A percentile compares a stretch with the other conserved stretches of the same genome.
Evolutionary conservation across 2,888 invertebrate genomes (phyloP).

Genomic region (Adelphocoris suturalis): DNA sequence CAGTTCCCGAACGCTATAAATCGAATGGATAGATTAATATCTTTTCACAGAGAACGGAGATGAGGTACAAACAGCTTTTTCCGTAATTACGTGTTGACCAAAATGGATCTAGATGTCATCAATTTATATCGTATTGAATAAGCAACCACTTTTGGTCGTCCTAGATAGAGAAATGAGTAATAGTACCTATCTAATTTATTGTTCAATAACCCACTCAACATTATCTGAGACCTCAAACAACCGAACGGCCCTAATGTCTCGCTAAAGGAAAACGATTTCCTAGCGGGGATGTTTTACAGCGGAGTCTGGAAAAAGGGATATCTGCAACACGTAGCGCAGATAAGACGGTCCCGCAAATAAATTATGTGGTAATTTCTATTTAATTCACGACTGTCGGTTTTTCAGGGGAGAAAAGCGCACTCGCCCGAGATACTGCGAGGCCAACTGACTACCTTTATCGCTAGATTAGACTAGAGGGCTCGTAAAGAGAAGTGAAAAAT

Average conservation of each 20-base stretch:
- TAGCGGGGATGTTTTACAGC: not conserved
- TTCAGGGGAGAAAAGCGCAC: not conserved
- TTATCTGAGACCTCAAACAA: not conserved
- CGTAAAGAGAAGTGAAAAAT: not conserved
- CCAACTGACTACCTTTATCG: slow-evolving; percentile 11
- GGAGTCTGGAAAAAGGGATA: not conserved
- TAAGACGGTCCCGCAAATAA: slow-evolving; percentile 29
- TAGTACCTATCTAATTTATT: too few species aligned
- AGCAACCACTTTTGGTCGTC: too few species aligned
- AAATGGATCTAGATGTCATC: too few species aligned
- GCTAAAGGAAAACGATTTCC: not conserved
- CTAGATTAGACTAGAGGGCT: slow-evolving; percentile 22
- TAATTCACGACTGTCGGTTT: slow-evolving; percentile 39
- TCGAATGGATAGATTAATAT: too few species aligned
- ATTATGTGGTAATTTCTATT: slow-evolving; percentile 34
- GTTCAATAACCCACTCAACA: too few species aligned
- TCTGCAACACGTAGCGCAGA: slow-evolving; percentile 31
- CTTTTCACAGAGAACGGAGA: too few species aligned
- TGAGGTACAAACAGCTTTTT: too few species aligned
- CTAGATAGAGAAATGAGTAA: too few species aligned
- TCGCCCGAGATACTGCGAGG: slow-evolving; percentile 10
- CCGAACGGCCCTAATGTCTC: not conserved
- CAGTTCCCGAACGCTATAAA: too few species aligned
- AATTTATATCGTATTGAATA: too few species aligned
- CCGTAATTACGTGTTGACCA: too few species aligned